Evolutionary conservation across 2,797 vertebrate genomes (phyloP).

Genomic region (Ctenopoma kingsleyae): DNA sequence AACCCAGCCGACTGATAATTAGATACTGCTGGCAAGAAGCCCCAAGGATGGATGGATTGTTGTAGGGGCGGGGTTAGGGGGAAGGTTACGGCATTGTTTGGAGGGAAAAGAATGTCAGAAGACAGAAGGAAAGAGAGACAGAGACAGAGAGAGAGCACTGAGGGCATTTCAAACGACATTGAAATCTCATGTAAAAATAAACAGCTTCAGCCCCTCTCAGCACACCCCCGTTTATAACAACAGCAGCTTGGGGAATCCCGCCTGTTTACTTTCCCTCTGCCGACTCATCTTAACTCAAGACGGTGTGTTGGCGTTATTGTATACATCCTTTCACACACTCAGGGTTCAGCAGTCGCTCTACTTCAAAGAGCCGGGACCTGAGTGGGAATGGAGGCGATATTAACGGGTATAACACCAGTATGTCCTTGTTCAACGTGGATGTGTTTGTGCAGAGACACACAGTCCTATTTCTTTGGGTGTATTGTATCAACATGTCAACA

Average conservation of each 20-base stretch:
- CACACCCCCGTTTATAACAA: conserved; percentile 55
- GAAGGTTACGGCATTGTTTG: conserved; percentile 21
- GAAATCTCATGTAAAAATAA: conserved; percentile 66
- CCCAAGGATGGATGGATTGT: conserved; percentile 23
- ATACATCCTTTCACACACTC: conserved; percentile 68
- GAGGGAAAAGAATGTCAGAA: conserved; percentile 40
- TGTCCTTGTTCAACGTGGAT: conserved; percentile 27
- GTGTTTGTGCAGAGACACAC: conserved; percentile 19
- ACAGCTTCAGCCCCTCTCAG: conserved; percentile 53
- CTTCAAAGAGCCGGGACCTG: conserved; percentile 60
- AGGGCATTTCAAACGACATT: conserved; percentile 55
- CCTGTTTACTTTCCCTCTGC: conserved; percentile 67
- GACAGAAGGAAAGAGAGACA: neutral
- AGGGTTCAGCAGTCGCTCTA: conserved; percentile 58
- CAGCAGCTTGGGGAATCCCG: conserved; percentile 51
- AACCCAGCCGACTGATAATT: conserved; percentile 65
- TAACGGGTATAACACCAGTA: conserved; percentile 59
- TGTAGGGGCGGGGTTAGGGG: neutral
- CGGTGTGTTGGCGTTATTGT: conserved; percentile 59
- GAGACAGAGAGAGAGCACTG: conserved; percentile 10
- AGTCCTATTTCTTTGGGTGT: conserved; percentile 26
- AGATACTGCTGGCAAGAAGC: conserved; percentile 46
- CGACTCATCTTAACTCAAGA: conserved; percentile 66
- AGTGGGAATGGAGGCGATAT: conserved; percentile 66
- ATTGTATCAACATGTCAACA: conserved; percentile 58